phyloP scores from a whole-genome alignment of 64 coral and sea anemone species.

The Porites lutea region DNA sequence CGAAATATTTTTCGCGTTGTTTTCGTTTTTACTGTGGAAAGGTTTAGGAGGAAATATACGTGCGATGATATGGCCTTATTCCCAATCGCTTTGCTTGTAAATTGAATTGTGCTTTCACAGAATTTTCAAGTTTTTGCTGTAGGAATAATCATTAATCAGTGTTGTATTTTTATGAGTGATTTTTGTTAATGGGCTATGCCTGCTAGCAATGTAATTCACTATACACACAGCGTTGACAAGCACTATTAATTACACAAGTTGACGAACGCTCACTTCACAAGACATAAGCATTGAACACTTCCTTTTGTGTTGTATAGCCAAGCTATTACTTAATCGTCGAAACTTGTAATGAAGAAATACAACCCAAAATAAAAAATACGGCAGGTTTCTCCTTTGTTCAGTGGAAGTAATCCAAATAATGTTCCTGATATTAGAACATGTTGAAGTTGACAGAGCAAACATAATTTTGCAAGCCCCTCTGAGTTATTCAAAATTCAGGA shows the following conservation, averaged over 20 bases:
- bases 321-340: background rate
- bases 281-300: background rate
- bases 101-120: background rate
- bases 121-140: background rate
- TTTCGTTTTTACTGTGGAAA: background rate
- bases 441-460: background rate
- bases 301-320: background rate
- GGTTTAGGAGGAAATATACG: background rate
- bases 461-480: background rate
- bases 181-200: background rate
- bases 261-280: background rate
- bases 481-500: constrained; percentile 24
- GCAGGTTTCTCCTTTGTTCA: background rate
- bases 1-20: background rate
- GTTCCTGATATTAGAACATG: background rate
- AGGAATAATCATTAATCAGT: background rate
- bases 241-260: background rate
- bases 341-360: background rate
- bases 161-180: background rate
- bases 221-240: background rate
- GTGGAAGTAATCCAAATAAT: too few relatives aligned
- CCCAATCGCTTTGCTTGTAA: constrained; percentile 12
- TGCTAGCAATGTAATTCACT: background rate
- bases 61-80: background rate
- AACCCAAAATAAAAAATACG: too few relatives aligned